These are phyloP conservation scores for Phrynocephalus versicolor DNA, from an alignment of 2,113 vertebrate species.

Conservation along the genomic window DNA sequence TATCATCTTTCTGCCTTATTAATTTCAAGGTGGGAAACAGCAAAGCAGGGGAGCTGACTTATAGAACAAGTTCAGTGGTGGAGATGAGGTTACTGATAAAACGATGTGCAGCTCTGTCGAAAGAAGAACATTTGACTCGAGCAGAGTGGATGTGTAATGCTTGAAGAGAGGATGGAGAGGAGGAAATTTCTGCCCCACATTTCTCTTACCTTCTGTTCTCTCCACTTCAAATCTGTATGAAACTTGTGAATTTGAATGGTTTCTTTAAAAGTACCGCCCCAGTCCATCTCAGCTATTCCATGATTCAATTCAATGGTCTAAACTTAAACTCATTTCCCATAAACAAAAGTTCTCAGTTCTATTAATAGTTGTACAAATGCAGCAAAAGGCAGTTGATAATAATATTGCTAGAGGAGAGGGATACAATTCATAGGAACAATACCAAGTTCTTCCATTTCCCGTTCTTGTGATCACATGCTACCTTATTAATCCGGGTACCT, in stretches of 20 bases:
- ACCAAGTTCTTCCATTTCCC: neutral
- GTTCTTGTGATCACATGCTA: neutral
- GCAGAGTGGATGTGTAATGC: neutral
- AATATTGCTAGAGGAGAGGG: neutral
- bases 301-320: no score
- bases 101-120: neutral
- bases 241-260: no score
- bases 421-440: neutral
- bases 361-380: neutral
- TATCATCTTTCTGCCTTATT: neutral
- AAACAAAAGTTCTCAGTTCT: neutral
- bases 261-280: no score
- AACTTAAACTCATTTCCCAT: neutral
- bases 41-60: slow-evolving; percentile 11
- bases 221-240: no score
- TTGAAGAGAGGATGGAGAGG: neutral
- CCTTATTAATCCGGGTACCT: neutral
- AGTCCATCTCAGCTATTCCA: no score
- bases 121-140: neutral
- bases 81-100: neutral
- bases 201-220: no score
- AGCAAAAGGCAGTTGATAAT: neutral
- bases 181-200: no score
- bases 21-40: neutral
- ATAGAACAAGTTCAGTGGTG: slow-evolving; percentile 5